phyloP scores from a whole-genome alignment of 1,140 invertebrate species.

The Anadara kagoshimensis region DNA sequence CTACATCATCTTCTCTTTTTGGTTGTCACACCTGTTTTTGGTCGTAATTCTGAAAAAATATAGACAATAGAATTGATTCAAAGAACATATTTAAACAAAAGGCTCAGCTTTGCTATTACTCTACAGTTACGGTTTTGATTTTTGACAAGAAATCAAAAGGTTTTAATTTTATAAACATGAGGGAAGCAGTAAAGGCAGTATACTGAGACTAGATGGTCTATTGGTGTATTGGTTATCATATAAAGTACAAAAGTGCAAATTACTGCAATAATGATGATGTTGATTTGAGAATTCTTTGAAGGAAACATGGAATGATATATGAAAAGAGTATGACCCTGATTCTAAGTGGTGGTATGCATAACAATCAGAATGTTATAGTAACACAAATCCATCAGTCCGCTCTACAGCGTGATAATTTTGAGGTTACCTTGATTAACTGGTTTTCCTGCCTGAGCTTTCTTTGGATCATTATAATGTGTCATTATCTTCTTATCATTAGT shows the following conservation, averaged over 20 bases:
- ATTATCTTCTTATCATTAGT: constrained; percentile 71
- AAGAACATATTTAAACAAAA: no score
- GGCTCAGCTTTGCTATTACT: no score
- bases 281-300: no score
- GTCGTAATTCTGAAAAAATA: constrained; percentile 63
- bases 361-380: neutral
- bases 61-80: no score
- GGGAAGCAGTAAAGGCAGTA: no score
- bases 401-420: neutral
- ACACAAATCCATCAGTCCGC: neutral
- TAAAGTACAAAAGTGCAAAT: no score
- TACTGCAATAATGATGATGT: no score
- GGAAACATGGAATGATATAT: neutral
- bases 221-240: no score
- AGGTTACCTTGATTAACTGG: constrained; percentile 71
- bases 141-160: no score
- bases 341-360: neutral
- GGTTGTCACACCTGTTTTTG: constrained; percentile 65
- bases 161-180: no score
- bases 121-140: no score
- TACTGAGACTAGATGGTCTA: no score
- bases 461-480: constrained; percentile 61
- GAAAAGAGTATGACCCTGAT: neutral
- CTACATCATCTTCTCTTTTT: constrained; percentile 18
- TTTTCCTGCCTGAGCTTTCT: constrained; percentile 65